A percentile compares a stretch with the other conserved stretches of the same genome.
Conservation (phyloP, 2,797 vertebrate species). For the Heteromormyrus szaboi region DNA sequence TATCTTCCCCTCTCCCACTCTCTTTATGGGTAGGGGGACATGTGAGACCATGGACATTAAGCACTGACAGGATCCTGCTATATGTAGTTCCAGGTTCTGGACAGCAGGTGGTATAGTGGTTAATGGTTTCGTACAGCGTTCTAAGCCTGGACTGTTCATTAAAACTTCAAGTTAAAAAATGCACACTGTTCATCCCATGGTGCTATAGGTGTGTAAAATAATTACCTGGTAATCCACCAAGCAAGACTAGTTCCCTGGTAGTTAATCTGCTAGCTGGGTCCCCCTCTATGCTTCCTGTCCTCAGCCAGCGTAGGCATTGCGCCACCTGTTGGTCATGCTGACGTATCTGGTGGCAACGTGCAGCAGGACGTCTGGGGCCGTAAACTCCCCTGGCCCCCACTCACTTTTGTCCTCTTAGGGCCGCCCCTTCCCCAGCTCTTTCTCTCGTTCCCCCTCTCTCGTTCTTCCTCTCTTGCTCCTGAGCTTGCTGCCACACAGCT, state of each 20-base stretch:
- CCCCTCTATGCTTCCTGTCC: not conserved
- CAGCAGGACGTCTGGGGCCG: not conserved
- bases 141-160: not conserved
- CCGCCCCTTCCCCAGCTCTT: constrained; percentile 14
- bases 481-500: constrained; percentile 35
- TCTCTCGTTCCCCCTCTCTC: constrained; percentile 13
- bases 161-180: not conserved
- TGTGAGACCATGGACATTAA: not conserved
- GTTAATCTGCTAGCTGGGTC: not conserved
- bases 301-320: not conserved
- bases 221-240: not conserved
- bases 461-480: constrained; percentile 11
- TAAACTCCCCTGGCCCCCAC: not conserved
- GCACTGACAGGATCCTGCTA: not conserved
- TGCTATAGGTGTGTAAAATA: not conserved
- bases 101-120: not conserved
- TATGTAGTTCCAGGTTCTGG: not conserved
- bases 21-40: not conserved
- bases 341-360: not conserved
- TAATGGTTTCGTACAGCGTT: not conserved
- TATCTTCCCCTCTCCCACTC: not conserved
- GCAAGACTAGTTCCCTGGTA: not conserved
- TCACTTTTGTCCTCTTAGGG: constrained; percentile 22
- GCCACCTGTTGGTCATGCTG: not conserved
- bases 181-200: not conserved